A percentile compares a stretch with the other conserved stretches of the same genome.
These are phyloP conservation scores for Toxotes chatareus DNA, from an alignment of 2,113 vertebrate genomes.

Conservation along the genomic window DNA sequence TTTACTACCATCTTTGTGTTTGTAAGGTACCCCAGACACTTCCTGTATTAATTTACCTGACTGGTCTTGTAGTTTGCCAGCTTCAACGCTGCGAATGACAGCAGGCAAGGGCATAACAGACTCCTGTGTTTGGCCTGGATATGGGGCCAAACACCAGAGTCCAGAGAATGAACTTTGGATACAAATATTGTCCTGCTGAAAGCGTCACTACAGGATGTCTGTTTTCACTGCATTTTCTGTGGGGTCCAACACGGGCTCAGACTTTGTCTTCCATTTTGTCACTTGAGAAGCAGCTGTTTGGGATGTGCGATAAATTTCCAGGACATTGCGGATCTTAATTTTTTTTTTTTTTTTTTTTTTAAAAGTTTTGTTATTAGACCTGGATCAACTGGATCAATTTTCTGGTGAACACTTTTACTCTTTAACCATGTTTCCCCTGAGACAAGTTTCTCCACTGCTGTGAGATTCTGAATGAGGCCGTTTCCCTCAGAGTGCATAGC, in stretches of 20 bases:
- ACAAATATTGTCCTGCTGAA: slow-evolving; percentile 32
- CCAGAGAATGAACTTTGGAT: slow-evolving; percentile 1
- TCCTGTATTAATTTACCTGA: slow-evolving; percentile 12
- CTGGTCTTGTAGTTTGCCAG: not conserved
- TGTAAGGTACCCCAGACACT: not conserved
- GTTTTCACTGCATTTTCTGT: not conserved
- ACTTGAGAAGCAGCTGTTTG: slow-evolving; percentile 26
- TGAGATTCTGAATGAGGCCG: slow-evolving; percentile 13
- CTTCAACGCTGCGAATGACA: slow-evolving; percentile 9
- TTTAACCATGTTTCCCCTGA: not conserved
- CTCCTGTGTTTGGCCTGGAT: too few species aligned
- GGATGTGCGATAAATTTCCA: not conserved
- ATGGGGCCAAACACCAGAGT: not conserved
- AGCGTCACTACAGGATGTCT: slow-evolving; percentile 14
- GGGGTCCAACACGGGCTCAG: slow-evolving; percentile 18
- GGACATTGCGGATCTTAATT: slow-evolving; percentile 4
- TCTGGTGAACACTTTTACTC: slow-evolving; percentile 11
- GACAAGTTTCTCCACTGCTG: slow-evolving; percentile 2
- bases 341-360: not conserved
- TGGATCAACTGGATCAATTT: slow-evolving; percentile 70
- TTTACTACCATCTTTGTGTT: slow-evolving; percentile 18
- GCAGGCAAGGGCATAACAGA: not conserved
- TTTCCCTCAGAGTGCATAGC: not conserved
- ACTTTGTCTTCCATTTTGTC: slow-evolving; percentile 53
- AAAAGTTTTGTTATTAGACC: slow-evolving; percentile 25